Base-by-base conservation (phyloP, 1,140 invertebrate species). In the Hypothenemus hampei region DNA sequence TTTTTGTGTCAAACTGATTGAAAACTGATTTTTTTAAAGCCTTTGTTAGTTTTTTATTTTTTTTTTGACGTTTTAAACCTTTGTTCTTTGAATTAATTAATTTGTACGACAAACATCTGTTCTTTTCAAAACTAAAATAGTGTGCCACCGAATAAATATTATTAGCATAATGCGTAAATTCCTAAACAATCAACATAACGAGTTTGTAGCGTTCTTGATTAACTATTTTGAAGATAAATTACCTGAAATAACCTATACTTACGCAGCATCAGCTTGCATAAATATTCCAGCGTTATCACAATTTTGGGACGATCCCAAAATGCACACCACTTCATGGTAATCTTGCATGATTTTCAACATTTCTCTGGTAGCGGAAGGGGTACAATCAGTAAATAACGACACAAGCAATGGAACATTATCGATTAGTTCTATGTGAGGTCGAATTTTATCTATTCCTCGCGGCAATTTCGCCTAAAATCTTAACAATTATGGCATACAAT, bases 341-440 rank as follows among this genome's bases (percentile, higher is more conserved):
- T 96, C 92, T 74, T 97, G 93, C 92, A 97, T 95, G 41, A 97
- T 97, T 52, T 84, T 80, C 54, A 97, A 78, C 93, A 97, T 97
- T 71, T 91, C 86, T 13, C 82, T 76, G 0, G 91, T 93, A 0
- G 88, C 90, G 65, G 83, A 75, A 7, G 92, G 82, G 4, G 87
- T 94, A 73, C 95, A 98, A 72, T 98, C 96, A 2, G 95, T 98
- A 68, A 98, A 98, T 1, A 98, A 76, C 0, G 93, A 97, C 1
- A 98, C 95, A 33, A 97, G 77, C 8, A 98, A 73, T 1, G 96
- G 96, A 24, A 98, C 95, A 76, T 98, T 98, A 70, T 98, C 96
- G 59, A 98, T 91, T 61, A 89, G 79, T 70, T 95, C 88, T 49
- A 98, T 82, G 72, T 98, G 96, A 0, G 94, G 93, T 18, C 93